Percentiles rank a stretch among this genome's conserved stretches.
These are phyloP conservation scores for Himalopsyche anomala DNA, from an alignment of 2,888 invertebrate species.

Conservation along the genomic window DNA sequence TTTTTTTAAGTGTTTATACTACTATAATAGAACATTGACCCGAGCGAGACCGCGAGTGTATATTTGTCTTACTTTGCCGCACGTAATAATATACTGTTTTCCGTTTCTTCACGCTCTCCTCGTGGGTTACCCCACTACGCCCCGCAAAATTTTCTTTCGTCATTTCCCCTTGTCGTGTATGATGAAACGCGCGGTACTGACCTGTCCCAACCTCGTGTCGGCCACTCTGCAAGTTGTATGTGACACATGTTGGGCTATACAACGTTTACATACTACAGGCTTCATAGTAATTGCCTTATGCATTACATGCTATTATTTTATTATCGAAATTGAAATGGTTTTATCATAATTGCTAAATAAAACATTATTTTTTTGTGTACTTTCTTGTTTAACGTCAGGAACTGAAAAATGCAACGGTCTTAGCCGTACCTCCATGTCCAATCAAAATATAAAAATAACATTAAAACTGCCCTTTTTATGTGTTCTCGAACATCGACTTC, in stretches of 20 bases:
- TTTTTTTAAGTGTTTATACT: conserved; percentile 17
- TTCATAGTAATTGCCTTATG: neutral
- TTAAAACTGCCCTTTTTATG: no score
- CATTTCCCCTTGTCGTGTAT: conserved; percentile 21
- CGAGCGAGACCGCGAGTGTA: conserved; percentile 44
- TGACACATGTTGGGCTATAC: conserved; percentile 17
- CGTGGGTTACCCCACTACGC: neutral
- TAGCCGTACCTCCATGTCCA: no score
- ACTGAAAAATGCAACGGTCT: no score
- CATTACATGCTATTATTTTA: neutral
- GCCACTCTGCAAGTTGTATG: neutral
- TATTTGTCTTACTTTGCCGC: neutral
- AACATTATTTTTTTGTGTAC: no score
- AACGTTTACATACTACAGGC: neutral
- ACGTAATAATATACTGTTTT: neutral
- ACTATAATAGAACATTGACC: conserved; percentile 50
- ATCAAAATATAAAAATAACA: no score
- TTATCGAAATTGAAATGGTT: neutral
- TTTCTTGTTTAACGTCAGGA: no score
- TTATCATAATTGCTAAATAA: no score
- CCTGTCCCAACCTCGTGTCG: conserved; percentile 63
- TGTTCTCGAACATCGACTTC: no score
- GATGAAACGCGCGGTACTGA: conserved; percentile 47
- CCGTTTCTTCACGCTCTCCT: neutral
- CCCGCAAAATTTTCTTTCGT: conserved; percentile 25